Base-by-base conservation (phyloP, 2,113 vertebrate genomes). In the Circaetus gallicus region DNA sequence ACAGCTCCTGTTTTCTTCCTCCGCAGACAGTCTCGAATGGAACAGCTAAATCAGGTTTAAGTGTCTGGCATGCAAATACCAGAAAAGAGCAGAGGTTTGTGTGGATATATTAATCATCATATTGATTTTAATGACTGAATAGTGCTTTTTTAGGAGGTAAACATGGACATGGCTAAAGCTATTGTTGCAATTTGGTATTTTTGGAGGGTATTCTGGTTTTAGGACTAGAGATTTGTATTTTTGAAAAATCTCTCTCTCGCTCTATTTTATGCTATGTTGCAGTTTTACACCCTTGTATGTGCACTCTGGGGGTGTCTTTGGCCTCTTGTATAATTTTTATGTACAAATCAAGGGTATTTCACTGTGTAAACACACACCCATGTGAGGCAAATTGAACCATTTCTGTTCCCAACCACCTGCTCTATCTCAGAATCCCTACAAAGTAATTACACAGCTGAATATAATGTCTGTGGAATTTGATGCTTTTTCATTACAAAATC, bases 31-130 rank as follows among this genome's bases (percentile, higher is more conserved):
- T 90, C 90, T 92, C 55, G 93, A 95, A 93, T 12, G 5, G 78
- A 90, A 66, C n/a, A 45, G 83, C 78, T 97, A 91, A 93, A 94
- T 85, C 63, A 89, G 79, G 70, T 94, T 98, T 80, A 95, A 95
- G 38, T 43, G 45, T 90, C 88, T 93, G 91, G 76, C 25, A 82
- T 1, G 19, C 40, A 86, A 73, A 94, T 55, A 78, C 29, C 73
- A 90, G 76, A 77, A 94, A 76, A 90, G 5, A 91, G 20, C 24
- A 62, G 53, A 77, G 13, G 36, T 58, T 69, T 78, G 15, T 24
- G 31, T 28, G 29, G 18, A 15, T 42, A 20, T 65, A 70, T 56
- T 71, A 70, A 70, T 61, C 0, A 1, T 4, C 2, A 24, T 36
- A 52, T 31, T 45, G 22, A 53, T 82, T 92, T 83, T 62, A 79